Evolutionary conservation across 2,113 vertebrate genomes (phyloP), one percentile per base, ranked within the genome.

Genomic region (Calcarius ornatus): DNA sequence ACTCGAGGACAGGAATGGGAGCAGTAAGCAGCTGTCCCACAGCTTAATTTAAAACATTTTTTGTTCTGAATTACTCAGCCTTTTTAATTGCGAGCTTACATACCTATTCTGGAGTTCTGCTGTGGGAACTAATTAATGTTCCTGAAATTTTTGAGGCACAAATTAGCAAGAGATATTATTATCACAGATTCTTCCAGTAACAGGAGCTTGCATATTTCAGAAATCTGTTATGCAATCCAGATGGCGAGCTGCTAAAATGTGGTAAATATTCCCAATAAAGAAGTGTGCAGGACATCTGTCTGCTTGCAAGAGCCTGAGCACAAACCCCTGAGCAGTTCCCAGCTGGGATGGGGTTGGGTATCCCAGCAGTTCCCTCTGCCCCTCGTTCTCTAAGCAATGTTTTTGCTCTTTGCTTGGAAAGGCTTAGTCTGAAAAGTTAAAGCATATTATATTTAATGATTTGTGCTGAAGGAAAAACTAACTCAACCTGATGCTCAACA

Each of bases 401-500:
- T 92, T 70, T 65, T 90, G 59, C 83, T 94, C 45, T 82, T 79
- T 57, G 86, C 51, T 84, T 86, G 65, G 86, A 79, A 45, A 35
- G 69, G 66, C 71, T 96, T 25, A 53, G 68, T 47, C 85, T 88
- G 86, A 82, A 84, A 86, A 93, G 88, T 80, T 95, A 79, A 95
- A 81, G 81, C 3, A 0, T 84, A 51, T 85, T 95, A 69, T 31
- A 92, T 92, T 69, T 96, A 94, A 86, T 94, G 91, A 91, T 94
- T 96, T 96, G 92, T 91, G 86, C 66, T 81, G 81, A 88, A 96
- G 81, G 90, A 88, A 94, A 97, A 95, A 94, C 93, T 96, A 96
- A 97, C 88, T 94, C 81, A 93, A 96, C 83, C 92, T 95, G 94
- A 97, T 92, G 89, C 93, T 95, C 88, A 95, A 86, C 81, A 96